These are phyloP conservation scores for Empidonax traillii DNA, from an alignment of 2,113 vertebrate genomes.

Conservation along the genomic window DNA sequence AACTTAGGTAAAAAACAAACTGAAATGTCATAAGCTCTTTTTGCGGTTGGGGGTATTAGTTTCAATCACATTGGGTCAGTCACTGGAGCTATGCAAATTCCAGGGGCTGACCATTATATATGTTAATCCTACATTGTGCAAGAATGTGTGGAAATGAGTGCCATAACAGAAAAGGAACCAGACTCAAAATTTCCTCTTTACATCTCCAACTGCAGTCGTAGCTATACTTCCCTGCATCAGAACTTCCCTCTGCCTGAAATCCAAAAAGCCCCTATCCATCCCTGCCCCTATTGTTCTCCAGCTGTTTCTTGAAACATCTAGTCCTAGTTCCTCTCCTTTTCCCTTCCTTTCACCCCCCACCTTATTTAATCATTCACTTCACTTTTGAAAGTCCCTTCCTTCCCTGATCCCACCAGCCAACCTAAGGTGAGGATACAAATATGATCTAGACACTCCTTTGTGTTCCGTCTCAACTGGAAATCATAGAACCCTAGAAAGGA, in stretches of 20 bases:
- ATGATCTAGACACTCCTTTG: not conserved
- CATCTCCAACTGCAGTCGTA: not conserved
- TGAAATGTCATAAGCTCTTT: not conserved
- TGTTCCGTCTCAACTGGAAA: not conserved
- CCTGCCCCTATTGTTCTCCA: not conserved
- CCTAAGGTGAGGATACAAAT: not conserved
- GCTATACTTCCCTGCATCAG: not conserved
- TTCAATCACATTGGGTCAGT: not conserved
- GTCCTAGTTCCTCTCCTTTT: not conserved
- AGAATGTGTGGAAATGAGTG: not conserved
- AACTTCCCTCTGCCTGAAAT: not conserved
- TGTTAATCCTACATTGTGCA: not conserved
- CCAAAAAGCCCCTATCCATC: not conserved
- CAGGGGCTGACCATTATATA: not conserved
- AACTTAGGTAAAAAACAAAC: not conserved
- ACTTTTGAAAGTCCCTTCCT: not conserved
- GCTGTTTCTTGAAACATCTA: not conserved
- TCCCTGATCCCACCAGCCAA: not conserved
- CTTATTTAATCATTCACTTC: not conserved
- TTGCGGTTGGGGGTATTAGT: not conserved
- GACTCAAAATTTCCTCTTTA: not conserved
- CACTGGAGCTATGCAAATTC: not conserved
- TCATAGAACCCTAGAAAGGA: not conserved
- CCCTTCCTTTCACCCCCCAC: not conserved
- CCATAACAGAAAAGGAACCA: not conserved